Base-by-base conservation (phyloP, 1,140 invertebrate species). In the Drosophila teissieri region DNA sequence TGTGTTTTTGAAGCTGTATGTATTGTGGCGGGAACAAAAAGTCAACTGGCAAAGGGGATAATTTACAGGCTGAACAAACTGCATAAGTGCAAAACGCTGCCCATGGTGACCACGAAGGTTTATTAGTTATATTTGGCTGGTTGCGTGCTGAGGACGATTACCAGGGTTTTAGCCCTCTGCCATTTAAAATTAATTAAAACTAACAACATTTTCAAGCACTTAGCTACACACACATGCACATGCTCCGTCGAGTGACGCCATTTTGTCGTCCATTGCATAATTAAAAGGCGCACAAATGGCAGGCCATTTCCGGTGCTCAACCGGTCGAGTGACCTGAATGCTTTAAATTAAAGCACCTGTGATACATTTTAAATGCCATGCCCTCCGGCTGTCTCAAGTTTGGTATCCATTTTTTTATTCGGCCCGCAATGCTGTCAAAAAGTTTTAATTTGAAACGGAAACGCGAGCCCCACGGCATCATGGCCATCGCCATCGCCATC, bases 361-460 rank as follows among this genome's bases (percentile, higher is more conserved):
- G 14, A 51, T 65, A 54, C 31, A 62, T 61, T 49, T 27, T 24
- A 24, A 45, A 36, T 19, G 49, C 22, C 15, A 14, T 10, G 36
- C 68, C 24, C 53, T 44, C 37, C 51, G 54, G 15, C 36, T 40
- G 53, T 40, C 58, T 27, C 60, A 34, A 31, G 56, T 58, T 62
- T 24, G 44, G 14, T 15, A 15, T 48, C 37, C 27, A 19, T 39
- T 34, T 31, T 52, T 24, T 51, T 31, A 17, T 31, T 11, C 22
- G 19, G 19, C 44, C 51, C 15, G 48, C 40, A 44, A 54, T 40
- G 67, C 74, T 65, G 67, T 70, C 48, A 60, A 51, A 79, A 82
- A 78, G 73, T 86, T 86, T 82, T 68, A 75, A 86, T 73, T 72
- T 72, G 72, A 88, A 79, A 73, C 83, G 82, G 82, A 86, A 83